These are phyloP conservation scores for Latrodectus elegans DNA, from an alignment of 2,888 invertebrate species.

Conservation along the genomic window DNA sequence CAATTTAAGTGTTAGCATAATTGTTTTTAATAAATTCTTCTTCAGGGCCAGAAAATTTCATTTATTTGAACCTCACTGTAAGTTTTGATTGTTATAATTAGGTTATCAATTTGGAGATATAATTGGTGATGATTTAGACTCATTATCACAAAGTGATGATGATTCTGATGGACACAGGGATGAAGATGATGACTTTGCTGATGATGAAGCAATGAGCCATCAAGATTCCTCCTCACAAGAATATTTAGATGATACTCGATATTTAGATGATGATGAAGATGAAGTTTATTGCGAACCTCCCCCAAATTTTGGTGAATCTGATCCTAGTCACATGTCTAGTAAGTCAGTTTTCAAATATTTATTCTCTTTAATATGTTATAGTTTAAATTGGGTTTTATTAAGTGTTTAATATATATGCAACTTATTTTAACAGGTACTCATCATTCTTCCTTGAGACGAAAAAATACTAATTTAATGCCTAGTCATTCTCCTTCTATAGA, in stretches of 20 bases:
- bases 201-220: constrained; percentile 77
- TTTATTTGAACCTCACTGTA: too few species aligned
- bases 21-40: too few species aligned
- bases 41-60: too few species aligned
- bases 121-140: constrained; percentile 69
- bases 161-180: constrained; percentile 68
- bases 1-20: too few species aligned
- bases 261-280: constrained; percentile 68
- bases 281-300: constrained; percentile 69
- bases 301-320: constrained; percentile 60
- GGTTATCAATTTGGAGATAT: constrained; percentile 69
- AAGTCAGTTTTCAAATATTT: constrained; percentile 23
- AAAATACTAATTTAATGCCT: constrained; percentile 63
- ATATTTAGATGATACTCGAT: constrained; percentile 69
- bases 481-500: constrained; percentile 68
- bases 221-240: constrained; percentile 70
- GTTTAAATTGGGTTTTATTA: not conserved
- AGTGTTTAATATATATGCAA: not conserved
- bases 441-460: constrained; percentile 67
- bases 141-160: constrained; percentile 70
- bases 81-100: constrained; percentile 4
- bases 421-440: constrained; percentile 38
- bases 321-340: constrained; percentile 68
- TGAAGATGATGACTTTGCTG: constrained; percentile 78
- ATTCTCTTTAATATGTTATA: not conserved